phyloP scores from a whole-genome alignment of 2,113 vertebrate species.

The Pholis gunnellus region DNA sequence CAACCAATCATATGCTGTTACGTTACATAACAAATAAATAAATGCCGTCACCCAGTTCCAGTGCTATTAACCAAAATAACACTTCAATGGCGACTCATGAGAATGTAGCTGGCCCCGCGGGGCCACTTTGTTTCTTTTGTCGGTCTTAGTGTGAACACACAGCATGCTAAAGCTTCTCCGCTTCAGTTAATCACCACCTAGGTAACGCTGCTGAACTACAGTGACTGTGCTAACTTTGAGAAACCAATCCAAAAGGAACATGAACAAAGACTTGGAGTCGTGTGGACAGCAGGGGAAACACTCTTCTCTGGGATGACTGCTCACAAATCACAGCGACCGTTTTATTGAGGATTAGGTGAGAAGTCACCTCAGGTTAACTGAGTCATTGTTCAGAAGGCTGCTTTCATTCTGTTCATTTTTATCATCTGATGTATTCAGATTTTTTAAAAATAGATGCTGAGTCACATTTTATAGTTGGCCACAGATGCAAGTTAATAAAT shows the following conservation, averaged over 20 bases:
- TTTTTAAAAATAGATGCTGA: background rate
- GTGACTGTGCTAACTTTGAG: background rate
- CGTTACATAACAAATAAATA: too few species aligned
- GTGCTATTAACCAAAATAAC: too few species aligned
- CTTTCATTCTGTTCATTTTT: background rate
- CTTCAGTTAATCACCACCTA: background rate
- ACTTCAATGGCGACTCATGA: background rate
- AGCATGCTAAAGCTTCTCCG: background rate
- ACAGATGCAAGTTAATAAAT: background rate
- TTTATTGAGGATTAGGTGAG: background rate
- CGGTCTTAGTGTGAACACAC: too few species aligned
- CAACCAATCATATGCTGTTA: too few species aligned
- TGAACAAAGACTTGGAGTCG: slow-evolving; percentile 28
- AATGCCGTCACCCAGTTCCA: too few species aligned
- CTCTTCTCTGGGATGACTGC: background rate
- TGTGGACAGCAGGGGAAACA: background rate
- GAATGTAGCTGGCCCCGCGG: too few species aligned
- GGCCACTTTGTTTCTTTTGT: too few species aligned
- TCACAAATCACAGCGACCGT: background rate
- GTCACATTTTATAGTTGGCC: background rate
- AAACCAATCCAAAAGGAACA: background rate
- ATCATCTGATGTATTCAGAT: background rate
- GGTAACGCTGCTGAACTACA: background rate
- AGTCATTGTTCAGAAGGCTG: too few species aligned
- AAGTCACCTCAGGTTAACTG: background rate